phyloP scores from a whole-genome alignment of 2,888 invertebrate genomes.

The Cordilura impudica region DNA sequence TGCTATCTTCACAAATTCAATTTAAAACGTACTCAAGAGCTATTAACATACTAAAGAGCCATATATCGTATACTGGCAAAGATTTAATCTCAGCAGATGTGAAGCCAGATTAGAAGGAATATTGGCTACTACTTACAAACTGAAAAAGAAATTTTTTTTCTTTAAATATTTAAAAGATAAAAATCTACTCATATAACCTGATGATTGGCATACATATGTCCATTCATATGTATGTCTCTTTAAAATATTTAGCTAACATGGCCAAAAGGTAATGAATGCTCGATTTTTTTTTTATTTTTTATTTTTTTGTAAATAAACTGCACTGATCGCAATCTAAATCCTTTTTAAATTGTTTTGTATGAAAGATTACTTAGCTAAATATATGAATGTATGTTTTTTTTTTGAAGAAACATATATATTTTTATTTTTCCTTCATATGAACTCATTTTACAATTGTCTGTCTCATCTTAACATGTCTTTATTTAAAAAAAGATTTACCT shows the following conservation, averaged over 20 bases:
- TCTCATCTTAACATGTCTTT: too few species aligned
- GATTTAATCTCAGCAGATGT: constrained; percentile 20
- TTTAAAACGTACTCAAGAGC: too few species aligned
- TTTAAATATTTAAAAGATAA: not conserved
- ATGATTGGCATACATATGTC: not conserved
- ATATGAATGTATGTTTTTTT: not conserved
- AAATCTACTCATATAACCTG: not conserved
- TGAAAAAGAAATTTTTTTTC: not conserved
- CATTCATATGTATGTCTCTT: not conserved
- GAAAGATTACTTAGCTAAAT: not conserved
- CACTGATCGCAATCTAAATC: constrained; percentile 39
- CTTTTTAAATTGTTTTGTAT: not conserved
- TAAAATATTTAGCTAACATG: too few species aligned
- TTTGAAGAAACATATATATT: too few species aligned
- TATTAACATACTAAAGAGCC: not conserved
- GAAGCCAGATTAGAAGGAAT: not conserved
- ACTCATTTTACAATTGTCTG: too few species aligned
- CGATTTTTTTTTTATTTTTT: too few species aligned
- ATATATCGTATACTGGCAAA: not conserved
- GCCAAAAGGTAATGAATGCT: too few species aligned
- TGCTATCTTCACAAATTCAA: too few species aligned
- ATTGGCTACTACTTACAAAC: not conserved
- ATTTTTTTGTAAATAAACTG: not conserved
- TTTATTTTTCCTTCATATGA: too few species aligned
- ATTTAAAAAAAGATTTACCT: too few species aligned